Evolutionary conservation across 2,797 vertebrate species (phyloP).

Genomic region (Alfaro cultratus): DNA sequence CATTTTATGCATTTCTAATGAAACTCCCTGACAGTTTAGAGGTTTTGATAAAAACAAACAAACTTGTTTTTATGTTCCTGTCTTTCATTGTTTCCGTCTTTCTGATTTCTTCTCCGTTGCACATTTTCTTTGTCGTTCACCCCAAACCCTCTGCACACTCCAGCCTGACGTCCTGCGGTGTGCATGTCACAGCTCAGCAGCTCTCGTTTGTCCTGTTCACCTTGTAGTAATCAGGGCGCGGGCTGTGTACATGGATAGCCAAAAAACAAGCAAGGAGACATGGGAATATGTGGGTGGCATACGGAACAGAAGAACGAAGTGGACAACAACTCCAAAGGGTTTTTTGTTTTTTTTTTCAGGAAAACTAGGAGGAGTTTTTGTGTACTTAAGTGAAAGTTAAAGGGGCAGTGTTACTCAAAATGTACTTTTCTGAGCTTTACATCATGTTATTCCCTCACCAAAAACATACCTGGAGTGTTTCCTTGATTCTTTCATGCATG

Average conservation of each 20-base stretch:
- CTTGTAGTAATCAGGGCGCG: background rate
- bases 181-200: conserved; percentile 14
- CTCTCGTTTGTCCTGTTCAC: conserved; percentile 16
- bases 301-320: background rate
- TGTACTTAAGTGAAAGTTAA: background rate
- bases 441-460: no score
- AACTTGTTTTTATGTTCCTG: background rate
- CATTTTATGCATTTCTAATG: background rate
- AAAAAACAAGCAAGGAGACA: background rate
- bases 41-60: background rate
- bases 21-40: background rate
- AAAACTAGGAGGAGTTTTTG: background rate
- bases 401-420: no score
- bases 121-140: background rate
- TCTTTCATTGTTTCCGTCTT: background rate
- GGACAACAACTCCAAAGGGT: background rate
- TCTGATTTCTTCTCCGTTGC: background rate
- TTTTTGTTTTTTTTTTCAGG: no score
- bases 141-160: background rate
- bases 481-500: no score
- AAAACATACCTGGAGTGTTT: no score
- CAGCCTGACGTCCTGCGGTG: background rate
- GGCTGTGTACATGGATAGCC: background rate
- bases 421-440: no score
- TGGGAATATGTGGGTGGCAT: background rate